These are phyloP conservation scores for Crotophaga sulcirostris DNA, from an alignment of 2,113 vertebrate species.

Conservation along the genomic window DNA sequence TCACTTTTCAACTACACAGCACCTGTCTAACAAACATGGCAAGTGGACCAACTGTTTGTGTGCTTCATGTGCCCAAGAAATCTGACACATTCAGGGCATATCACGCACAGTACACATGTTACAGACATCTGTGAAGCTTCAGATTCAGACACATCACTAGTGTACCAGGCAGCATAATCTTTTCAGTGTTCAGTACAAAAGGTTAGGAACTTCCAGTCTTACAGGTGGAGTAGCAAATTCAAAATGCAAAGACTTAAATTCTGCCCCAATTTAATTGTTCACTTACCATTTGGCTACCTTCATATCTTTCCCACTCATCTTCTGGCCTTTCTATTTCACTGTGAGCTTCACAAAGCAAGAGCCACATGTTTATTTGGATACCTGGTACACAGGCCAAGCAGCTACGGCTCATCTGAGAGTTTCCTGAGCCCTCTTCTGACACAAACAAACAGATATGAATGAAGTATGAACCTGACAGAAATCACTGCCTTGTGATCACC, in stretches of 20 bases:
- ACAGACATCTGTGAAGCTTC: neutral
- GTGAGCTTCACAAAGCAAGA: neutral
- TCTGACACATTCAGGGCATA: neutral
- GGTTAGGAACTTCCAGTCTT: neutral
- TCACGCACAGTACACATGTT: accelerated
- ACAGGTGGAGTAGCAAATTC: neutral
- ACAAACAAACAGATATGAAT: neutral
- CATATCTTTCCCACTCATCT: neutral
- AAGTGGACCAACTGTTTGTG: neutral
- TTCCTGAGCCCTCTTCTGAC: neutral
- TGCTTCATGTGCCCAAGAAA: neutral
- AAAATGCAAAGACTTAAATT: neutral
- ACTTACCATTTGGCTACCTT: neutral
- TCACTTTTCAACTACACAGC: neutral
- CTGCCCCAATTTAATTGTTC: neutral
- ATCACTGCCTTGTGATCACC: neutral
- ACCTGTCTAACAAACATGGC: neutral
- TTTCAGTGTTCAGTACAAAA: neutral
- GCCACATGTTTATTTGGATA: neutral
- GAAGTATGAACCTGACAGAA: neutral
- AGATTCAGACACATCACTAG: neutral
- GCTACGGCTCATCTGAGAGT: neutral
- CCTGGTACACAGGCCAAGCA: neutral
- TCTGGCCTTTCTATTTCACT: neutral
- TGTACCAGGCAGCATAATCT: neutral